Evolutionary conservation across 2,888 invertebrate species (phyloP), one percentile per base, ranked within the genome.

Genomic region (Himalopsyche japonica): DNA sequence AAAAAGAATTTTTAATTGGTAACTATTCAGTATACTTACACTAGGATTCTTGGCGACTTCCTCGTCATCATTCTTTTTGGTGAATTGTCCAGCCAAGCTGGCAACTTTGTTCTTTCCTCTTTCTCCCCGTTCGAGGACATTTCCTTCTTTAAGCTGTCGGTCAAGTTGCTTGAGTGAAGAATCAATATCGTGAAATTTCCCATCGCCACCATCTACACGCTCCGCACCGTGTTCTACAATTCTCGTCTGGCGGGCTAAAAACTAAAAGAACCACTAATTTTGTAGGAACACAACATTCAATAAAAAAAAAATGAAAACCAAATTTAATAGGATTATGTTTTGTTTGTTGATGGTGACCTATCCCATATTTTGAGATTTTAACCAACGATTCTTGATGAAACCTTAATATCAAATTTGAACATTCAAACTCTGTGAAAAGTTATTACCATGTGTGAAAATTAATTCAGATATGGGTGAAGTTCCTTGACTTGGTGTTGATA

Each of bases 81-180:
- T 92, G 89, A 96, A 94, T 88, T 97, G 93, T 90, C 96, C 97
- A n/a, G 97, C 97, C 91, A 98, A 95, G 83, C 95, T 95, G 49
- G 97, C 97, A 12, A 98, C 97, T 91, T 96, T 96, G 89, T 95
- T 96, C 87, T 92, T 92, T 79, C 95, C 95, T 32, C 92, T 90
- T 88, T 91, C 93, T 37, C 95, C 93, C 89, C 92, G 90, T 88
- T 95, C 95, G 87, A 96, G 91, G 79, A 93, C 91, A 88, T 93
- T 94, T 89, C 97, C 97, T 92, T 97, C 96, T 90, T 95, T 95
- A 87, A 96, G 91, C 90, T 95, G 95, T 89, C 94, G 93, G 88
- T 95, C 96, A 87, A 96, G 90, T 88, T 93, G 93, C 89, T 95
- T 95, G 87, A 96, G 91, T 49, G 94, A 95, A 88, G 93, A 93